These are phyloP conservation scores for Eupithecia exiguata DNA, from an alignment of 2,888 invertebrate genomes.

Conservation along the genomic window DNA sequence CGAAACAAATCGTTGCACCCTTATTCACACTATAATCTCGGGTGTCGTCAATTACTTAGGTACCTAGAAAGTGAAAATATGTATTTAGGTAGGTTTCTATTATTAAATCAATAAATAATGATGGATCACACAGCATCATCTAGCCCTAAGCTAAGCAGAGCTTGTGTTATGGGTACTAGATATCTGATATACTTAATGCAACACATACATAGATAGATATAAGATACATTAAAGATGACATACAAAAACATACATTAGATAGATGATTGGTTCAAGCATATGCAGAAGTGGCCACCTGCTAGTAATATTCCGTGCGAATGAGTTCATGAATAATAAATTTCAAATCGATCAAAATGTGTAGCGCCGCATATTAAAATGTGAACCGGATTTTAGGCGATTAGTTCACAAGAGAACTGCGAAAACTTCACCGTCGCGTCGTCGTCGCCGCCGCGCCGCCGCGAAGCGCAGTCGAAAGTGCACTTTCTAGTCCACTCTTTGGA, in stretches of 20 bases:
- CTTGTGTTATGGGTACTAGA: too few species aligned
- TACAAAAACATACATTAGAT: too few species aligned
- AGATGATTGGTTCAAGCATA: neutral
- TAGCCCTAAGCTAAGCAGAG: too few species aligned
- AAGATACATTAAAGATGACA: too few species aligned
- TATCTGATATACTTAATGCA: too few species aligned
- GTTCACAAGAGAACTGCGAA: constrained; percentile 51
- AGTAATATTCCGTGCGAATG: constrained; percentile 10
- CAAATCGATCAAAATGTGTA: constrained; percentile 42
- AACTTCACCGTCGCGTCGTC: constrained; percentile 46
- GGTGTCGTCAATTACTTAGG: neutral
- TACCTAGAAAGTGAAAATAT: constrained; percentile 7
- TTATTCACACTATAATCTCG: neutral
- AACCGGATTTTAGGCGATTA: constrained; percentile 72
- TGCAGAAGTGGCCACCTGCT: neutral
- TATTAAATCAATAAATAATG: too few species aligned
- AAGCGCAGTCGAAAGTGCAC: constrained; percentile 73
- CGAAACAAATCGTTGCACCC: neutral
- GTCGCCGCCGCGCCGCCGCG: constrained; percentile 37
- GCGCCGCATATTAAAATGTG: constrained; percentile 52
- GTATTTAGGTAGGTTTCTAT: neutral
- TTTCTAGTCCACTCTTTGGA: constrained; percentile 76
- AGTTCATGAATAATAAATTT: constrained; percentile 24
- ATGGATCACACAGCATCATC: too few species aligned
- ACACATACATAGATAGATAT: too few species aligned